Conservation (phyloP, 2,113 vertebrate genomes). For the Cyprinodon variegatus region DNA sequence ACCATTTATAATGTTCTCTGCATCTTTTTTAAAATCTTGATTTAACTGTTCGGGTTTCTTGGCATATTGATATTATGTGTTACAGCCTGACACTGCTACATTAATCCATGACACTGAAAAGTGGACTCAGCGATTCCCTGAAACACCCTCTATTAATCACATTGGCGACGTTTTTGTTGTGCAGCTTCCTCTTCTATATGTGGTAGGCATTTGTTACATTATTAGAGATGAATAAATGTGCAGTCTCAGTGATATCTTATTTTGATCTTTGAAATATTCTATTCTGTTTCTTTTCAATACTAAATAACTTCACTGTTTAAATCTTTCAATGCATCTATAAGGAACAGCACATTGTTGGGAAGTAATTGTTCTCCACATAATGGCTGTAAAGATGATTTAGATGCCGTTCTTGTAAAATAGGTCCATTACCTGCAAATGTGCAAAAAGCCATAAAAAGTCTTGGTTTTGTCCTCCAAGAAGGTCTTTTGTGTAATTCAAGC, state of each 20-base stretch:
- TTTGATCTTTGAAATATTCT: slow-evolving; percentile 12
- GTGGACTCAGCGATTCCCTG: slow-evolving; percentile 38
- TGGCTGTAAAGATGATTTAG: slow-evolving; percentile 10
- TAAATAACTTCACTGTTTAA: slow-evolving; percentile 7
- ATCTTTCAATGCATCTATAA: background rate
- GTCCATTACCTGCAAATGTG: slow-evolving; percentile 41
- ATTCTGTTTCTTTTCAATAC: slow-evolving; percentile 18
- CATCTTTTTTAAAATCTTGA: background rate
- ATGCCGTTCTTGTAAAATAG: slow-evolving; percentile 50
- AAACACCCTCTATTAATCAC: slow-evolving; percentile 25
- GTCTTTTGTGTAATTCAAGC: slow-evolving; percentile 60
- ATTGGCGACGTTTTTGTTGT: slow-evolving; percentile 2
- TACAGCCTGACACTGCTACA: slow-evolving; percentile 3
- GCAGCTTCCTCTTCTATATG: slow-evolving; percentile 1
- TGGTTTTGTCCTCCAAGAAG: slow-evolving; percentile 67
- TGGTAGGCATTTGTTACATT: background rate
- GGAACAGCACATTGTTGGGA: slow-evolving; percentile 19
- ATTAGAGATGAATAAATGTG: background rate
- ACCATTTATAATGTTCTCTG: slow-evolving; percentile 14
- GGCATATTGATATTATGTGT: slow-evolving; percentile 10
- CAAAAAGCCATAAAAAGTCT: slow-evolving; percentile 22
- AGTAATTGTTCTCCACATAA: slow-evolving; percentile 9
- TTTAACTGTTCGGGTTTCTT: background rate
- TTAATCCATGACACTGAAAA: slow-evolving; percentile 41
- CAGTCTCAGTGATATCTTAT: background rate